Conservation (phyloP, 2,888 invertebrate genomes). For the Cheilosia impressa region DNA sequence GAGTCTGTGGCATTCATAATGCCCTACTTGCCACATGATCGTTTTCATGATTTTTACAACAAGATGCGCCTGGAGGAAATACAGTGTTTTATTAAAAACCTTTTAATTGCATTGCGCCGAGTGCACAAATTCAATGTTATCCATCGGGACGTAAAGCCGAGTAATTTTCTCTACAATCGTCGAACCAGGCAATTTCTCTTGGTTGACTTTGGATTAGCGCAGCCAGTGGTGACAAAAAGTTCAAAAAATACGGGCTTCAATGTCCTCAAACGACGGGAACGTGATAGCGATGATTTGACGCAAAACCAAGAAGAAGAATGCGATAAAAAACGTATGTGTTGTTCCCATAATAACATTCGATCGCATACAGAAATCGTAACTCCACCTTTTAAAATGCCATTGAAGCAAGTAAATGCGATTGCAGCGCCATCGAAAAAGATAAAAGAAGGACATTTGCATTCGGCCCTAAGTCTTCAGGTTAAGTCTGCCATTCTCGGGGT, state of each 20-base stretch:
- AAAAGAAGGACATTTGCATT: slow-evolving; percentile 52
- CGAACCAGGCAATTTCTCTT: slow-evolving; percentile 88
- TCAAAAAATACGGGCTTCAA: slow-evolving; percentile 11
- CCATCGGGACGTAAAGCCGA: slow-evolving; percentile 95
- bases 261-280: slow-evolving; percentile 78
- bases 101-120: slow-evolving; percentile 90
- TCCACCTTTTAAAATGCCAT: slow-evolving; percentile 66
- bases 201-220: slow-evolving; percentile 96
- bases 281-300: slow-evolving; percentile 61
- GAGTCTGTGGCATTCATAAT: slow-evolving; percentile 94
- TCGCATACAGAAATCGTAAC: slow-evolving; percentile 33
- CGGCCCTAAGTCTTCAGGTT: slow-evolving; percentile 71
- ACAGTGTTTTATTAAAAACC: slow-evolving; percentile 91
- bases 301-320: slow-evolving; percentile 47
- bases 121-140: slow-evolving; percentile 94
- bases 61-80: slow-evolving; percentile 89
- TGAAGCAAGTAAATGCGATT: slow-evolving; percentile 82
- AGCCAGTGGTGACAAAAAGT: slow-evolving; percentile 83
- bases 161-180: slow-evolving; percentile 94
- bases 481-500: slow-evolving; percentile 77
- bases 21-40: slow-evolving; percentile 94
- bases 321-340: slow-evolving; percentile 79
- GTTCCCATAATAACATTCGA: slow-evolving; percentile 60
- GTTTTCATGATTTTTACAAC: slow-evolving; percentile 90
- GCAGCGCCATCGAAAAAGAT: slow-evolving; percentile 43